Evolutionary conservation across 2,113 vertebrate species (phyloP).

Genomic region (Formicarius rufipectus): DNA sequence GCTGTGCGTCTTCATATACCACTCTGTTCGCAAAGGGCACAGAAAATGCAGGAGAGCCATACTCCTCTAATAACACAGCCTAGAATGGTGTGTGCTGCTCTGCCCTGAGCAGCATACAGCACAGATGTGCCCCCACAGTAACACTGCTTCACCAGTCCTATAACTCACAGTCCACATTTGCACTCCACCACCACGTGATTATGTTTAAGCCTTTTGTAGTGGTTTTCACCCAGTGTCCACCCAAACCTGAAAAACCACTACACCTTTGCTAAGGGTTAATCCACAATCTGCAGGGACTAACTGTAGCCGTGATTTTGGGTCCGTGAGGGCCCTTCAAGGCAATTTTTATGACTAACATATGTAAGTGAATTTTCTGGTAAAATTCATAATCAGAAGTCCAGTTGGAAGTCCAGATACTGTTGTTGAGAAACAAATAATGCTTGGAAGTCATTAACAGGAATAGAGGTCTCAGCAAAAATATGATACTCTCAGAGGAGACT

Average conservation of each 20-base stretch:
- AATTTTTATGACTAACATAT: not conserved
- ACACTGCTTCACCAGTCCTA: not conserved
- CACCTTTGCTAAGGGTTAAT: not conserved
- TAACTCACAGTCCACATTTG: not conserved
- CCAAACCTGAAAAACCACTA: too few relatives aligned
- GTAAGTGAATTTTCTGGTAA: not conserved
- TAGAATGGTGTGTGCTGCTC: not conserved
- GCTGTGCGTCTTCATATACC: not conserved
- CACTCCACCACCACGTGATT: not conserved
- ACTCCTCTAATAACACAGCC: not conserved
- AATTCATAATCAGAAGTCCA: not conserved
- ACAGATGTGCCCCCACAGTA: not conserved
- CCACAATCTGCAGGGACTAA: not conserved
- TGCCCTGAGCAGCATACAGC: not conserved
- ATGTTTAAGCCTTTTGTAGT: not conserved
- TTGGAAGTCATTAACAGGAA: not conserved
- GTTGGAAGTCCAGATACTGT: not conserved
- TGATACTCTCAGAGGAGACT: not conserved
- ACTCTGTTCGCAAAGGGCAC: not conserved
- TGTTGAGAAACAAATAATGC: not conserved
- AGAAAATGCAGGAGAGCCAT: not conserved
- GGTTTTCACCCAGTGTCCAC: too few relatives aligned
- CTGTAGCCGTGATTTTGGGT: not conserved
- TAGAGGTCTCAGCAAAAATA: not conserved
- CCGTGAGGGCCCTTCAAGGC: not conserved